Evolutionary conservation across 2,888 invertebrate species (phyloP).

Genomic region (Azorinus chamasolen): DNA sequence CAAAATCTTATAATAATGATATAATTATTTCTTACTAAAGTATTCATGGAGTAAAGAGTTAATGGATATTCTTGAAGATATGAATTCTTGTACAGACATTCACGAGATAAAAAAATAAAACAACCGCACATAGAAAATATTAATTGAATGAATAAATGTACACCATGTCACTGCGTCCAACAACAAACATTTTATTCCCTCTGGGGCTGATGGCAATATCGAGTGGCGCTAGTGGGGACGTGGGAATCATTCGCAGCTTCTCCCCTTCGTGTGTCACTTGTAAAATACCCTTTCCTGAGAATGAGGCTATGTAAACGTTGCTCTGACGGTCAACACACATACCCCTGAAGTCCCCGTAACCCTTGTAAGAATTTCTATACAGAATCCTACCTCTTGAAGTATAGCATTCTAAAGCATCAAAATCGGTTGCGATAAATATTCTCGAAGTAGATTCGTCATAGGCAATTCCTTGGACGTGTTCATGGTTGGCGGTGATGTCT

Average conservation of each 20-base stretch:
- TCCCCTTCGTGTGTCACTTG: slow-evolving; percentile 49
- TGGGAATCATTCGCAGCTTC: slow-evolving; percentile 49
- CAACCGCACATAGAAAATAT: no score
- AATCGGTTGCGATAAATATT: slow-evolving; percentile 47
- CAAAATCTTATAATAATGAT: no score
- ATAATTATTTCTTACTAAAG: no score
- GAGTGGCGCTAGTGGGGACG: slow-evolving; percentile 49
- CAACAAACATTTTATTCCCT: slow-evolving; percentile 52
- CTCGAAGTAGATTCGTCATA: slow-evolving; percentile 47
- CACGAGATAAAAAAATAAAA: no score
- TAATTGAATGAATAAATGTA: slow-evolving; percentile 47
- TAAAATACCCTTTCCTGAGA: slow-evolving; percentile 46
- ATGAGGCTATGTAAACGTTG: slow-evolving; percentile 44
- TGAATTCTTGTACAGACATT: no score
- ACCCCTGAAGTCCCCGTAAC: slow-evolving; percentile 48
- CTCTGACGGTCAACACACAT: slow-evolving; percentile 49
- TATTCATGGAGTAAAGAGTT: no score
- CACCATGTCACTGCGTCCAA: slow-evolving; percentile 51
- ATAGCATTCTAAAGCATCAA: slow-evolving; percentile 53
- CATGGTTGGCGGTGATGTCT: slow-evolving; percentile 25
- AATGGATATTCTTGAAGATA: no score
- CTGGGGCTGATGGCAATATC: slow-evolving; percentile 44
- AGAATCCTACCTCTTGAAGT: slow-evolving; percentile 35
- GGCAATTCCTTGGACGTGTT: slow-evolving; percentile 43
- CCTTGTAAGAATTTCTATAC: slow-evolving; percentile 48